Evolutionary conservation across 2,888 invertebrate genomes (phyloP), one percentile per base, ranked within the genome.

Genomic region (Neria commutata): DNA sequence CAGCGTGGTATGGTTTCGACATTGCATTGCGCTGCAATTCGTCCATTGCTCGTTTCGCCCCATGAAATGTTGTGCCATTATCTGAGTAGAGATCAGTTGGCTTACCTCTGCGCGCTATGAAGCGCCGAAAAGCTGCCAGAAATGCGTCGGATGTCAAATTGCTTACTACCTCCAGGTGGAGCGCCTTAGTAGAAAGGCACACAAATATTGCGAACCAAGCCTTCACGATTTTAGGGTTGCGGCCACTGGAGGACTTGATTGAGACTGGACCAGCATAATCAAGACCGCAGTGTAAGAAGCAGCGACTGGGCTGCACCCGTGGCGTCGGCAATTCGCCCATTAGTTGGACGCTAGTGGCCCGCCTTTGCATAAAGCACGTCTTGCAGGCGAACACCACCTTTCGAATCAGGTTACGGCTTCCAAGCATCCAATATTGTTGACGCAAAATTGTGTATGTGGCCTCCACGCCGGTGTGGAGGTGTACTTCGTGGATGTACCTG

Each of bases 371-470:
- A n/a, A 64, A 64, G 19, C 62, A 66, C 2, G 21, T 34, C 19
- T 58, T 55, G 48, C 66, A 62, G 1, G 14, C 11, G 14, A 45
- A 21, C 0, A 60, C 55, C 1, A 54, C 47, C 16, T 57, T 62
- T 3, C 60, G 57, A 14, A 62, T 54, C 0, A 60, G 24, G 14
- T 57, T 61, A 2, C 55, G 48, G 25, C 58, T 55, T 2, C 61
- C 54, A 25, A 64, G 11, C n/a, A 62, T 58, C 60, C 61, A 64
- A 25, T 54, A 62, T 19, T 56, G 56, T 29, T 64, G 60, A 1
- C 60, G 50, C 0, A 55, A 19, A 5, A 54, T 48, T 2, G 29
- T 16, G 14, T 60, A 56, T 11, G 58, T 60, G 24, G 47, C 47
- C n/a, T 60, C 53, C 6, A 58, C 37, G 3, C 62, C 61, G 4